phyloP scores from a whole-genome alignment of 2,797 vertebrate genomes.

The Ciconia nigra region DNA sequence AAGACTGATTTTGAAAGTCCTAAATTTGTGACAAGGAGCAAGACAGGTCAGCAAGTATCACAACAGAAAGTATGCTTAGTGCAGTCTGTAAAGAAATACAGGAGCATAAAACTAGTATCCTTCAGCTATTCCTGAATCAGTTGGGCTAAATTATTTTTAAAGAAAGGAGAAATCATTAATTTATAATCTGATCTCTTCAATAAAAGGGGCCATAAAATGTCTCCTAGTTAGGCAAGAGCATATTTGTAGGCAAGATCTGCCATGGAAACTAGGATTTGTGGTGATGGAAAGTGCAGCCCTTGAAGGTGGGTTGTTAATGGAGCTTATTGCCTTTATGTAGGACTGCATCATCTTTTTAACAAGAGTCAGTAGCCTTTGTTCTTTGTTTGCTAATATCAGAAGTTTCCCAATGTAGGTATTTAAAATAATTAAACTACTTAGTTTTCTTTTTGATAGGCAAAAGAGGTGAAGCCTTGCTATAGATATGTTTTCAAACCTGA shows the following conservation, averaged over 20 bases:
- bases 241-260: neutral
- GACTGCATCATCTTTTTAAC: neutral
- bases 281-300: neutral
- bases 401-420: neutral
- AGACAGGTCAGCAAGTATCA: neutral
- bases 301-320: neutral
- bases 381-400: neutral
- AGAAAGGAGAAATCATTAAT: neutral
- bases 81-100: neutral
- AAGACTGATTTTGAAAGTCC: neutral
- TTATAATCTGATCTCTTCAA: neutral
- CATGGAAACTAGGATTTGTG: neutral
- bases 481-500: neutral
- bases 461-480: neutral
- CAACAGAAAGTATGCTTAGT: neutral
- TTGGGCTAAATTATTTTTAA: neutral
- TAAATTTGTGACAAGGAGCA: neutral
- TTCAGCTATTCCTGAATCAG: neutral
- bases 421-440: neutral
- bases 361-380: neutral
- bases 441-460: neutral
- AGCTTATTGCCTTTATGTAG: neutral
- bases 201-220: neutral
- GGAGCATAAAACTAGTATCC: neutral
- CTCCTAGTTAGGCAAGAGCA: neutral